These are phyloP conservation scores for Pelecanus crispus DNA, from an alignment of 2,113 vertebrate species.

Conservation along the genomic window DNA sequence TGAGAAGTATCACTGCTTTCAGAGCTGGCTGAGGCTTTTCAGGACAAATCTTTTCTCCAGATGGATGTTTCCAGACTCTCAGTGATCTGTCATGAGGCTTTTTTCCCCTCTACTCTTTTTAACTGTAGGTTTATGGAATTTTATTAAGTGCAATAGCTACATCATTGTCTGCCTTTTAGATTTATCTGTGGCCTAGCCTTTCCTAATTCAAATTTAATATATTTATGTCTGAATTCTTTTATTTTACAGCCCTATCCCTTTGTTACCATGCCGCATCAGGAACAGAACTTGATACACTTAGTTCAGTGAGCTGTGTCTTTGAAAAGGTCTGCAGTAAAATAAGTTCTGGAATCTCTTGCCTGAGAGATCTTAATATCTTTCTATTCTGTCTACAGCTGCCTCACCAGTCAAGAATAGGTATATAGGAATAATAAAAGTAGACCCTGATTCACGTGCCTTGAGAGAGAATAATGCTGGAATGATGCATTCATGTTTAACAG, in stretches of 20 bases:
- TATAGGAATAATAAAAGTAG: not conserved
- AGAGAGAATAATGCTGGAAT: not conserved
- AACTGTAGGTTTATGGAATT: conserved; percentile 31
- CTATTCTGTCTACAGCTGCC: not conserved
- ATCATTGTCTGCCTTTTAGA: conserved; percentile 51
- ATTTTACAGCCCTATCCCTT: conserved; percentile 13
- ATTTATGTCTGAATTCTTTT: conserved; percentile 48
- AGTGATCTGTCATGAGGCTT: not conserved
- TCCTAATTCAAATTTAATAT: conserved; percentile 11
- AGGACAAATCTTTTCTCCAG: conserved; percentile 41
- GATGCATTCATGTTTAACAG: not conserved
- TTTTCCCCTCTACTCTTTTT: conserved; percentile 3
- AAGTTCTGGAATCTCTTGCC: not conserved
- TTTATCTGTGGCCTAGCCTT: conserved; percentile 15
- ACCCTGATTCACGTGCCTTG: not conserved
- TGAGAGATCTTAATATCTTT: not conserved
- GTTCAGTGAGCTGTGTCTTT: not conserved
- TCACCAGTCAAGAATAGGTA: not conserved
- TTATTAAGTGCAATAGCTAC: conserved; percentile 43
- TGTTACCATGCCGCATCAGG: not conserved
- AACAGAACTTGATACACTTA: not conserved
- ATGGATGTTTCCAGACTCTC: conserved; percentile 46
- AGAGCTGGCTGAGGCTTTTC: not conserved
- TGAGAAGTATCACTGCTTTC: not conserved
- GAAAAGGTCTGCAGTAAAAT: not conserved